Percentiles rank a stretch among this genome's conserved stretches.
phyloP scores from a whole-genome alignment of 2,113 vertebrate species.

The Empidonax traillii region DNA sequence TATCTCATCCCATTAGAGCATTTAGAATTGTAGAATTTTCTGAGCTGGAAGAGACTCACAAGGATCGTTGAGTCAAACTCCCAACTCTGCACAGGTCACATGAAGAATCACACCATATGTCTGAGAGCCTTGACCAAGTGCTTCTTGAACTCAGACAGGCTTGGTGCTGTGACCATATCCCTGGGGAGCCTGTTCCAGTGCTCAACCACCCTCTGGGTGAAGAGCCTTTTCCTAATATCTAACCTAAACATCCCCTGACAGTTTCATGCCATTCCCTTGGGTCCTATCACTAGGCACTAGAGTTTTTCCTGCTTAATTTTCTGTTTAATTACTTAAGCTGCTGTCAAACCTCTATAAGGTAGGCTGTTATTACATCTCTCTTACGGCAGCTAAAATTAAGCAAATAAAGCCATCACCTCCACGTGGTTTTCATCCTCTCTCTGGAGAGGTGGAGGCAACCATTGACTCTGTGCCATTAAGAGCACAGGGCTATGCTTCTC shows the following conservation, averaged over 20 bases:
- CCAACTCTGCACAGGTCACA: neutral
- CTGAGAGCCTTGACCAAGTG: neutral
- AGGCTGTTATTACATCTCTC: neutral
- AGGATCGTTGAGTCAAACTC: neutral
- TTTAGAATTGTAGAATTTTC: neutral
- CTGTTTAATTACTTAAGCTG: neutral
- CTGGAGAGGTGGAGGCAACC: neutral
- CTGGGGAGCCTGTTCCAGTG: neutral
- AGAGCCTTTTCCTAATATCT: neutral
- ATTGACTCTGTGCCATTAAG: neutral
- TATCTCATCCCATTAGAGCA: neutral
- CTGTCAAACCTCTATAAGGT: neutral
- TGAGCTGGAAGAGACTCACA: neutral
- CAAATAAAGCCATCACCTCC: neutral
- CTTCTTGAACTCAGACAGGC: neutral
- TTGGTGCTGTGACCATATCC: neutral
- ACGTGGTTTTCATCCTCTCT: neutral
- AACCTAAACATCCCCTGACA: neutral
- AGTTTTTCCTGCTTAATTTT: neutral
- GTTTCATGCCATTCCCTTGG: neutral
- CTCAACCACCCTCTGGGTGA: neutral
- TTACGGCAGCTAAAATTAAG: neutral
- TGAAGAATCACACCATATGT: neutral
- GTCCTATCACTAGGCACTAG: neutral
- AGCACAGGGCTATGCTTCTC: neutral